Percentiles rank a stretch among this genome's conserved stretches.
Evolutionary conservation across 2,797 vertebrate species (phyloP).

Genomic region (Sebastes oblongus): DNA sequence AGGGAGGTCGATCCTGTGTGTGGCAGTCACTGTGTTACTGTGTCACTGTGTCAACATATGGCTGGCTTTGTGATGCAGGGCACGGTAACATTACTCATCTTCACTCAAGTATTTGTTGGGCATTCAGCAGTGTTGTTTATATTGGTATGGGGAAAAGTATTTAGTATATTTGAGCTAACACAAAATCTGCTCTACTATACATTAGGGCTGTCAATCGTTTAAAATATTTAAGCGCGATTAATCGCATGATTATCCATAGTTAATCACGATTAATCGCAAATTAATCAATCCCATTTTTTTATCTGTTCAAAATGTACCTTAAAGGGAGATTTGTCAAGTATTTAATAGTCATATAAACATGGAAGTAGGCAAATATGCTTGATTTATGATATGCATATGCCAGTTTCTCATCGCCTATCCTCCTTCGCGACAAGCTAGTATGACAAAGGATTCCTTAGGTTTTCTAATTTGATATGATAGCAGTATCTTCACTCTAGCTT

Average conservation of each 20-base stretch:
- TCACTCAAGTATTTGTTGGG: neutral
- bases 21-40: conserved; percentile 63
- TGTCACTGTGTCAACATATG: conserved; percentile 67
- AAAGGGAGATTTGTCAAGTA: too few relatives aligned
- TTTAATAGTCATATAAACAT: too few relatives aligned
- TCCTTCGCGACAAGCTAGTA: too few relatives aligned
- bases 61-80: neutral
- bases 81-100: neutral
- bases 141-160: neutral
- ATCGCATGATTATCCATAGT: neutral
- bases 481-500: too few relatives aligned
- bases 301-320: too few relatives aligned
- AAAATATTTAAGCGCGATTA: too few relatives aligned
- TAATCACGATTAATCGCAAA: too few relatives aligned
- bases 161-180: neutral
- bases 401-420: too few relatives aligned
- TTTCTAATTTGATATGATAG: too few relatives aligned
- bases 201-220: neutral
- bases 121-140: neutral
- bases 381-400: too few relatives aligned
- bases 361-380: too few relatives aligned
- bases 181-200: neutral
- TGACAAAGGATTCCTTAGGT: too few relatives aligned
- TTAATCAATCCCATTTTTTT: neutral
- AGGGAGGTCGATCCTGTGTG: conserved; percentile 19